Percentiles rank a stretch among this genome's conserved stretches.
Evolutionary conservation across 2,888 invertebrate genomes (phyloP).

Genomic region (Dynastes hyllus): DNA sequence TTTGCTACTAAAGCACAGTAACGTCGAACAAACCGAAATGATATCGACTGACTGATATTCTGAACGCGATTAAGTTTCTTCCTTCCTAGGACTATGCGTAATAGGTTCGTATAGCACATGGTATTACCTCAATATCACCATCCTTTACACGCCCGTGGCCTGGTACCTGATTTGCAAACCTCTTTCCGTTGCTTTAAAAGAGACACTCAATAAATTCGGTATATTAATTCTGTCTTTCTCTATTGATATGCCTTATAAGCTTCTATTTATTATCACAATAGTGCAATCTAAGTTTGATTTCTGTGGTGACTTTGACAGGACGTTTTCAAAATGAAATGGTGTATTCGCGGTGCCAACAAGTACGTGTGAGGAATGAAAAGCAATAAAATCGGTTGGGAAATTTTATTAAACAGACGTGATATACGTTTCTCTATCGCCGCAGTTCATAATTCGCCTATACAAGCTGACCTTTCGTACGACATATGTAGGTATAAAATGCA

Average conservation of each 20-base stretch:
- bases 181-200: too few relatives aligned
- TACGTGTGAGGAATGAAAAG: background rate
- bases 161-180: too few relatives aligned
- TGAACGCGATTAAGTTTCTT: too few relatives aligned
- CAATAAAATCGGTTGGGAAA: slow-evolving; percentile 17
- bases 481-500: background rate
- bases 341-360: background rate
- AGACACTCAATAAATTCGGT: too few relatives aligned
- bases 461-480: background rate
- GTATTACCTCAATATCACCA: too few relatives aligned
- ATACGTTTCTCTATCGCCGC: background rate
- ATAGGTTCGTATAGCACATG: too few relatives aligned
- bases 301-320: background rate
- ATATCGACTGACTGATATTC: too few relatives aligned
- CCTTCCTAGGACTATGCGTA: too few relatives aligned
- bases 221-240: too few relatives aligned
- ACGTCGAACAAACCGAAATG: too few relatives aligned
- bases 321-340: background rate
- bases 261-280: background rate
- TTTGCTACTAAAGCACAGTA: too few relatives aligned
- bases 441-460: background rate
- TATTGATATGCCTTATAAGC: background rate
- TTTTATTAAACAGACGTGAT: slow-evolving; percentile 14
- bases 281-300: background rate
- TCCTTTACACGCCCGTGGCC: too few relatives aligned